Evolutionary conservation across 2,113 vertebrate genomes (phyloP), one percentile per base, ranked within the genome.

Genomic region (Noturus placidus): DNA sequence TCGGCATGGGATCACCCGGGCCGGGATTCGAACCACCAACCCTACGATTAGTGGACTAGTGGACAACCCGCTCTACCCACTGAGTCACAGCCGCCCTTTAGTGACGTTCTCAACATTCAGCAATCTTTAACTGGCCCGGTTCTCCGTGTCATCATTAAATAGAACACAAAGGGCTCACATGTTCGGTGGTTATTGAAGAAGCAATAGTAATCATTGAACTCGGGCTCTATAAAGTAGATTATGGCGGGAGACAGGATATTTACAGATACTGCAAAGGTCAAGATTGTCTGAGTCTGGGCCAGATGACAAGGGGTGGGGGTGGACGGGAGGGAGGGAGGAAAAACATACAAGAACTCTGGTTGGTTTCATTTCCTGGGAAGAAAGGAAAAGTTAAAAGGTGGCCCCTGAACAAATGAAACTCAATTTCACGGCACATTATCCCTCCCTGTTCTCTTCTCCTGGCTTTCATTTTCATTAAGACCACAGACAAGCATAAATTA

Each of bases 381-480:
- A 96, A 95, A 95, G 92, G 87, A 87, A 84, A 93, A 95, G 95
- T 95, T 96, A 97, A 97, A 97, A 97, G 95, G 96, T 97, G 95
- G 96, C 95, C 95, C 95, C 96, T 92, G 96, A 97, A 97, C 97
- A 98, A 98, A 98, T 96, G 97, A 97, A 98, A 99, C 96, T 98
- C 97, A 99, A 99, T 99, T 99, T 99, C 98, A 99, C 96, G 97
- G 97, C 96, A 98, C 98, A 99, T 99, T 99, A 99, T 99, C 97
- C 97, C 95, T 96, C 96, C 97, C 97, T 96, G 96, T 97, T 97
- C 97, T 96, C 97, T 97, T 96, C 89, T 96, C 97, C 97, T 96
- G 97, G 96, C 96, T 98, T 98, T 98, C 97, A 98, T 99, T 99
- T 99, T 98, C 97, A 99, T 99, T 99, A 98, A 98, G 97, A 97